These are phyloP conservation scores for Anoplopoma fimbria DNA, from an alignment of 2,113 vertebrate species.

Conservation along the genomic window DNA sequence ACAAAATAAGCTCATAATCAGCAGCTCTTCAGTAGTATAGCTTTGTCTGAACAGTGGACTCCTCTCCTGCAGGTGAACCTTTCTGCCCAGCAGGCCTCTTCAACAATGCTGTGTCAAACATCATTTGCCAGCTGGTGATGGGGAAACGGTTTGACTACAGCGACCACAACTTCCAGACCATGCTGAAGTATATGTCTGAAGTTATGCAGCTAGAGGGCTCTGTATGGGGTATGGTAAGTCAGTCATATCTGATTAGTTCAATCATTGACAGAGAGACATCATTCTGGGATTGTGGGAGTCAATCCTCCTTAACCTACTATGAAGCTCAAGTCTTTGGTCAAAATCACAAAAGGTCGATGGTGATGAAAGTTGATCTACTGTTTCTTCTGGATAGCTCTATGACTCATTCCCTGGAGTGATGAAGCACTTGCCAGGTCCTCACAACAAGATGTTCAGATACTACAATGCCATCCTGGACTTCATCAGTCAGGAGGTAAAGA, in stretches of 20 bases:
- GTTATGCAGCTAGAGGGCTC: neutral
- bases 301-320: no score
- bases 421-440: constrained; percentile 2
- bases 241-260: neutral
- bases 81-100: constrained; percentile 59
- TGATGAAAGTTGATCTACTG: neutral
- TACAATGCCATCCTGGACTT: neutral
- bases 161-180: neutral
- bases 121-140: constrained; percentile 10
- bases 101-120: neutral
- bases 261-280: no score
- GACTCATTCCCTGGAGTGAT: neutral
- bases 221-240: neutral
- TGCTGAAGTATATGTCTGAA: neutral
- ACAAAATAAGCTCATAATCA: neutral
- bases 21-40: neutral
- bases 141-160: constrained; percentile 3
- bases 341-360: neutral
- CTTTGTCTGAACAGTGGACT: neutral
- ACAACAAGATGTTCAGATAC: neutral
- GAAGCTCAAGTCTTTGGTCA: neutral
- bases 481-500: neutral
- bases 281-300: no score
- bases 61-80: constrained; percentile 77
- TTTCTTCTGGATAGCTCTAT: neutral